A percentile compares a stretch with the other conserved stretches of the same genome.
Conservation (phyloP, 2,113 vertebrate species). For the Amblyornis subalaris region DNA sequence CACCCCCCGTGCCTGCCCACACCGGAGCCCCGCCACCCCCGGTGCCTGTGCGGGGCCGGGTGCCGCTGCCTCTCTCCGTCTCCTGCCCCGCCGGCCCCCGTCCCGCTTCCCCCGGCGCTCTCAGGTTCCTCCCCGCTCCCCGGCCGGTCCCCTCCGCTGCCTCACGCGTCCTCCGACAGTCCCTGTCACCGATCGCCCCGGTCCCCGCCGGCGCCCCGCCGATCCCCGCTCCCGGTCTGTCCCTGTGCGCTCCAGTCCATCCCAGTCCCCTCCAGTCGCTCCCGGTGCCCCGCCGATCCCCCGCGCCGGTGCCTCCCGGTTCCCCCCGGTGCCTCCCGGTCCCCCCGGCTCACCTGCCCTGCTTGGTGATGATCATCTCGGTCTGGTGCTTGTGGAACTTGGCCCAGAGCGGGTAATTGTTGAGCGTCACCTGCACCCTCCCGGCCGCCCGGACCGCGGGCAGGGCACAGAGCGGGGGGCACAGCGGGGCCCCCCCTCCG, state of each 20-base stretch:
- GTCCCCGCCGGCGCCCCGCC: neutral
- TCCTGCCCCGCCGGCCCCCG: too few relatives aligned
- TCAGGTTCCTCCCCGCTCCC: neutral
- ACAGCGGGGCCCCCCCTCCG: conserved; percentile 67
- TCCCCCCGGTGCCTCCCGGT: neutral
- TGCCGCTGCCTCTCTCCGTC: neutral
- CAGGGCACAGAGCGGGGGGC: conserved; percentile 68
- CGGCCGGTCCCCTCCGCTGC: neutral
- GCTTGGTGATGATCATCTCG: conserved; percentile 98
- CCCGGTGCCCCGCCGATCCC: neutral
- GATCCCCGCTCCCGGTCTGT: too few relatives aligned
- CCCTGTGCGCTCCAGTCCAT: too few relatives aligned
- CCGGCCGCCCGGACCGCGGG: conserved; percentile 85
- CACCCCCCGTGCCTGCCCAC: neutral
- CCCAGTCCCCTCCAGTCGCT: neutral
- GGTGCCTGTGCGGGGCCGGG: too few relatives aligned
- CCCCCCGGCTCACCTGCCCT: conserved; percentile 85
- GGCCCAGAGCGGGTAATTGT: conserved; percentile 92
- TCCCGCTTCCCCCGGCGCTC: neutral
- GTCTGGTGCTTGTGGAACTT: conserved; percentile 97
- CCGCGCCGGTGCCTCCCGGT: neutral
- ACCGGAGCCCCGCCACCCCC: neutral
- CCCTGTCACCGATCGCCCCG: neutral
- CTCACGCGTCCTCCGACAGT: neutral
- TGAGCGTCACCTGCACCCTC: conserved; percentile 87